These are phyloP conservation scores for Eurypyga helias DNA, from an alignment of 2,113 vertebrate genomes.

Conservation along the genomic window DNA sequence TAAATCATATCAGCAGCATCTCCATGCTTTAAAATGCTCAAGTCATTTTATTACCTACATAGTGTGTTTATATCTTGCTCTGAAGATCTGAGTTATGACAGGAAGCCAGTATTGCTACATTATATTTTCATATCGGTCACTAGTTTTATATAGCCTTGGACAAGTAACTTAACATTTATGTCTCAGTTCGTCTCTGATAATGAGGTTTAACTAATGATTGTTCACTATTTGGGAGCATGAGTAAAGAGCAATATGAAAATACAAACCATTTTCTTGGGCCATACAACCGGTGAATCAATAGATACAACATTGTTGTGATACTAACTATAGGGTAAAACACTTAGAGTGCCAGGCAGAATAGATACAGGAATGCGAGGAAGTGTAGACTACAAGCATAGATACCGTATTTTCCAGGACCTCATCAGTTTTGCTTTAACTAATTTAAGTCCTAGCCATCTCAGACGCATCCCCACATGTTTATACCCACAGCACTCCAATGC, in stretches of 20 bases:
- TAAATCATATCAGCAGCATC: background rate
- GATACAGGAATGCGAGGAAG: background rate
- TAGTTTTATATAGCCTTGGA: background rate
- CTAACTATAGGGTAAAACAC: background rate
- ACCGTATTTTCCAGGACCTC: background rate
- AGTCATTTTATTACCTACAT: background rate
- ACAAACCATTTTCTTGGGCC: fast-evolving
- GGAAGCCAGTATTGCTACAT: background rate
- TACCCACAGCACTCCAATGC: background rate
- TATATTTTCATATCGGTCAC: background rate
- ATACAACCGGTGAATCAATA: background rate
- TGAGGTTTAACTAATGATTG: background rate
- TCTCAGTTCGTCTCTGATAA: background rate
- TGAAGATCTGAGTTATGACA: background rate
- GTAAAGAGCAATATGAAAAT: background rate
- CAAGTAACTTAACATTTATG: background rate
- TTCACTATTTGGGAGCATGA: background rate
- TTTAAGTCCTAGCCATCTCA: background rate
- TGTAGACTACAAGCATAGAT: fast-evolving
- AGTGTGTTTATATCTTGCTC: background rate
- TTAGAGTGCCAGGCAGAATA: background rate
- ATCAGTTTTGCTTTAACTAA: background rate
- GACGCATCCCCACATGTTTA: background rate
- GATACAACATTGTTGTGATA: background rate
- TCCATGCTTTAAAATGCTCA: background rate